Conservation (phyloP, 2,888 invertebrate genomes). For the Agriotes lineatus region DNA sequence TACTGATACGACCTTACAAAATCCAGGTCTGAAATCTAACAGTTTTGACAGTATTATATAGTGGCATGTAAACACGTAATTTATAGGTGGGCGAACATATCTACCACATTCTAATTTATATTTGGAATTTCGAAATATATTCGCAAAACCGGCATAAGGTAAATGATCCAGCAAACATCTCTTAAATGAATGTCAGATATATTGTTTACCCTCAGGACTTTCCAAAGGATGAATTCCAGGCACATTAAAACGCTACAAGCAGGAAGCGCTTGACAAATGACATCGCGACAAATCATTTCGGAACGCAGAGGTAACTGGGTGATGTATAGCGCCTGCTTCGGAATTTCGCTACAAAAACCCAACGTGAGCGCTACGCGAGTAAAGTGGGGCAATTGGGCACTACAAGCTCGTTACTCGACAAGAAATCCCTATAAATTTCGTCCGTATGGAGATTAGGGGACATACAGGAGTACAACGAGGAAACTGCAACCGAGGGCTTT, state of each 20-base stretch:
- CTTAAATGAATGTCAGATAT: slow-evolving; percentile 10
- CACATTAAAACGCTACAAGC: slow-evolving; percentile 16
- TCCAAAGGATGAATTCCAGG: slow-evolving; percentile 10
- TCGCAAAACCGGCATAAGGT: background rate
- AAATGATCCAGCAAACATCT: background rate
- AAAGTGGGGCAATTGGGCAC: slow-evolving; percentile 7
- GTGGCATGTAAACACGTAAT: too few relatives aligned
- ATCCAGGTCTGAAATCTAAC: too few relatives aligned
- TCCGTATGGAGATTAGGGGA: background rate
- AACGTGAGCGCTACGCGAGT: slow-evolving; percentile 6
- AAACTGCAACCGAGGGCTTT: background rate
- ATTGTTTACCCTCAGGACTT: background rate
- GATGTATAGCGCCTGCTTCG: slow-evolving; percentile 23
- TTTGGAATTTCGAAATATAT: background rate
- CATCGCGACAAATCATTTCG: slow-evolving; percentile 24
- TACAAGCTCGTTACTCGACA: background rate
- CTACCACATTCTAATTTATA: too few relatives aligned
- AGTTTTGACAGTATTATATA: too few relatives aligned
- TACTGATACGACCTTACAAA: too few relatives aligned
- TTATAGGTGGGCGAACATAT: too few relatives aligned
- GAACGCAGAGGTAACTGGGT: slow-evolving; percentile 19
- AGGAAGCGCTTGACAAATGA: slow-evolving; percentile 21
- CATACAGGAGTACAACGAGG: background rate
- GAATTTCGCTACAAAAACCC: slow-evolving; percentile 20
- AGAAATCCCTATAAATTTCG: background rate